Base-by-base conservation (phyloP, 1,140 invertebrate species). In the Pemphigus obesinymphae region DNA sequence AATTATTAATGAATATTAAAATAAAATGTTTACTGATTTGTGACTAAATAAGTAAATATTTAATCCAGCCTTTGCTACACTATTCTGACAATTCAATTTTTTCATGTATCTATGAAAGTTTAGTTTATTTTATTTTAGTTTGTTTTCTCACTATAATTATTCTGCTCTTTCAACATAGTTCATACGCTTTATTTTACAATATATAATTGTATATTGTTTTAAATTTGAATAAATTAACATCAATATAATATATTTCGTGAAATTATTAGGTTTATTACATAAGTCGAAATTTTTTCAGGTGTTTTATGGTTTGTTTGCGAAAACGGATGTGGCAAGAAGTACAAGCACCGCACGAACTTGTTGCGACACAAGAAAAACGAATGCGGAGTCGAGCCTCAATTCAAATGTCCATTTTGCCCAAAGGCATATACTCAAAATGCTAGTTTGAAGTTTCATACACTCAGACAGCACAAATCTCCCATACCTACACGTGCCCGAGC, bases 321-420 rank as follows among this genome's bases (percentile, higher is more conserved):
- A 15, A 82, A 82, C n/a, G 31, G 26, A 10, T 83, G 83, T 34
- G 82, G 83, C 5, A 87, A 87, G 73, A 85, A 84, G 31, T 90
- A 90, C 83, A 85, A 86, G 1, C 87, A 87, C 82, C 87, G 87
- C 45, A 86, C 87, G 37, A 88, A 89, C 53, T 23, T 83, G 15
- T 53, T 80, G 8, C 73, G 84, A 15, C 85, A 86, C 66, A 53
- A 66, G 20, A 80, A 83, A 82, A 83, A 85, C 50, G 86, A 87
- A 83, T 88, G 87, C 78, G 87, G 87, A 40, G 84, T 85, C 37
- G 76, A 80, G 29, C 80, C 78, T 23, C 76, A 75, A 48, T 84
- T 83, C 34, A 72, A 82, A 50, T 84, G 83, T 78, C 23, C 13
- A 0, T 34, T 82, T 13, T 84, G 83, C 70, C 13, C 63, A n/a